These are phyloP conservation scores for Numenius phaeopus DNA, from an alignment of 2,797 vertebrate species.

Conservation along the genomic window DNA sequence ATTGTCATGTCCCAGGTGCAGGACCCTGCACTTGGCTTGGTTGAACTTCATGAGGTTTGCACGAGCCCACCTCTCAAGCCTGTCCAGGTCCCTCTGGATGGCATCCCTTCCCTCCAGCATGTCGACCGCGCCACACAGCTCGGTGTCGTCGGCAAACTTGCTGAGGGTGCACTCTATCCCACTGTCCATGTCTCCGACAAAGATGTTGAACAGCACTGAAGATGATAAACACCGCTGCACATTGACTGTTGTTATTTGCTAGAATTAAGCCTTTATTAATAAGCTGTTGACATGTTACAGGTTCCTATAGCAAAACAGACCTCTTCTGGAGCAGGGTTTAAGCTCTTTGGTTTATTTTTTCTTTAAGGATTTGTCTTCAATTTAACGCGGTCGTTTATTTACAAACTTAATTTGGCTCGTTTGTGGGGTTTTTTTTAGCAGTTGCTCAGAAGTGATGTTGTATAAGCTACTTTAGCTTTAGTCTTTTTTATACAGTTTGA, in stretches of 20 bases:
- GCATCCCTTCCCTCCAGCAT: no score
- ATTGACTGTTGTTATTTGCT: not conserved
- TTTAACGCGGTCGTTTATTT: not conserved
- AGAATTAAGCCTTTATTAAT: not conserved
- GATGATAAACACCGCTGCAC: no score
- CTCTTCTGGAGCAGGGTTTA: not conserved
- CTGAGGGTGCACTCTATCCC: no score
- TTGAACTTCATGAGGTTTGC: no score
- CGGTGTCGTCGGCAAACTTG: no score
- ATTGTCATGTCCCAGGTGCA: no score
- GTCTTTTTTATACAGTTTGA: not conserved
- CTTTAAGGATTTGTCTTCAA: not conserved
- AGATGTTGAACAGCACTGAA: no score
- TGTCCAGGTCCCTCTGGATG: no score
- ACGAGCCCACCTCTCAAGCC: no score
- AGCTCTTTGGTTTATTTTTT: not conserved
- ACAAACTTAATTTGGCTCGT: not conserved
- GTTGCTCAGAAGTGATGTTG: not conserved
- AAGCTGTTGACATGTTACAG: not conserved
- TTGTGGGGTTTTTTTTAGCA: not conserved
- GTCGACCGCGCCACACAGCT: no score
- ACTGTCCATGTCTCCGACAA: no score
- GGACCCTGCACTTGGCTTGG: no score
- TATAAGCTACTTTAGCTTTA: not conserved
- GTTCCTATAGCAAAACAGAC: not conserved